These are phyloP conservation scores for Subacronicta megacephala DNA, from an alignment of 2,888 invertebrate species.

Conservation along the genomic window DNA sequence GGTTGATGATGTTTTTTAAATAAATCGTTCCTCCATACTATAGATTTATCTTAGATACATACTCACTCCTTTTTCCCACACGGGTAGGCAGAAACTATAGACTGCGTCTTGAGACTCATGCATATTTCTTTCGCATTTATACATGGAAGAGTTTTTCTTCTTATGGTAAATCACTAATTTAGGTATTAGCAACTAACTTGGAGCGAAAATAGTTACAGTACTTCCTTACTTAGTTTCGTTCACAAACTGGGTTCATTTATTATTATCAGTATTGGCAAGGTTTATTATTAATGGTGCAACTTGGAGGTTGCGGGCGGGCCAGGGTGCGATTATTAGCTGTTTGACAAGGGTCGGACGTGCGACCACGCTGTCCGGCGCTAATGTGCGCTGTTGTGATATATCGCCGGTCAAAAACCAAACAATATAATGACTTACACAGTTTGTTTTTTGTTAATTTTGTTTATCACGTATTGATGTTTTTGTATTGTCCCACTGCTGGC, in stretches of 20 bases:
- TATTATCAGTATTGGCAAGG: conserved; percentile 36
- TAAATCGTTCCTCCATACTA: too few relatives aligned
- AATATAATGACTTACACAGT: conserved; percentile 45
- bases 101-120: too few relatives aligned
- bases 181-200: neutral
- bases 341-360: conserved; percentile 51
- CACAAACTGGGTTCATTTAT: conserved; percentile 26
- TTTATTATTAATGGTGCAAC: conserved; percentile 50
- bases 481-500: too few relatives aligned
- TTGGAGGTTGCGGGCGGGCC: conserved; percentile 28
- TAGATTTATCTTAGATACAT: too few relatives aligned
- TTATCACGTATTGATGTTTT: conserved; percentile 24
- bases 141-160: too few relatives aligned
- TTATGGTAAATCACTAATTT: too few relatives aligned
- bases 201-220: conserved; percentile 1
- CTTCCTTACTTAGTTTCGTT: neutral
- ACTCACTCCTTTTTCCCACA: too few relatives aligned
- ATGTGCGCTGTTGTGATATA: conserved; percentile 40
- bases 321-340: conserved; percentile 48
- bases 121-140: too few relatives aligned
- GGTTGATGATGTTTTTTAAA: too few relatives aligned
- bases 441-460: conserved; percentile 43
- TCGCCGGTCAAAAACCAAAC: conserved; percentile 12
- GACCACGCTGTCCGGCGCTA: conserved; percentile 31
- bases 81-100: too few relatives aligned